Conservation (phyloP, 2,888 invertebrate genomes). For the Salticus scenicus region DNA sequence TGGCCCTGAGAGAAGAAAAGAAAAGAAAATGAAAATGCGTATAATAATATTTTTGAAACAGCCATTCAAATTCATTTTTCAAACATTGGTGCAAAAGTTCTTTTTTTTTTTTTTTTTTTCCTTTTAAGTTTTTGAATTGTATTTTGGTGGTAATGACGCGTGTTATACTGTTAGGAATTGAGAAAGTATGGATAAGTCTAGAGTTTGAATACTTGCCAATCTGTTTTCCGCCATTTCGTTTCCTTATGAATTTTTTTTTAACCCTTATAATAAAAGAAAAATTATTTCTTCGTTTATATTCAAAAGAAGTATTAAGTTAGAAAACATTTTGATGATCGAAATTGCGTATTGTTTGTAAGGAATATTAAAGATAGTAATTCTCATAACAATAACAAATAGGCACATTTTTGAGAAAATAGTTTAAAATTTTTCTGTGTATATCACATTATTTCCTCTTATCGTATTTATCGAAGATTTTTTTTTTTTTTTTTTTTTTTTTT, state of each 20-base stretch:
- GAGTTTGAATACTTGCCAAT: not conserved
- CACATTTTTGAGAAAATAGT: no score
- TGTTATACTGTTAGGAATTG: not conserved
- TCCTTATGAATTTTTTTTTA: not conserved
- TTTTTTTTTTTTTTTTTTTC: not conserved
- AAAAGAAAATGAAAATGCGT: not conserved
- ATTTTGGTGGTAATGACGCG: slow-evolving; percentile 1
- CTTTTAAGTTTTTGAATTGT: not conserved
- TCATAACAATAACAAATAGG: no score
- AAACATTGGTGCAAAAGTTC: not conserved
- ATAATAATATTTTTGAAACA: slow-evolving; percentile 12
- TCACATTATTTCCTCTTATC: no score
- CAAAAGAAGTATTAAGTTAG: no score
- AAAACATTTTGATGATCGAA: no score
- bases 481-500: no score
- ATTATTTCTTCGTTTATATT: no score
- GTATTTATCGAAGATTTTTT: no score
- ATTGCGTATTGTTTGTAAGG: no score
- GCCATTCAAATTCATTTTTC: slow-evolving; percentile 9
- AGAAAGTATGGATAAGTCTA: not conserved
- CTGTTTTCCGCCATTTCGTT: not conserved
- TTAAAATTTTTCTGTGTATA: no score
- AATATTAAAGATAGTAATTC: no score
- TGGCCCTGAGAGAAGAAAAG: not conserved
- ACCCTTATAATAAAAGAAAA: no score